Conservation (phyloP, 1,140 invertebrate species). For the Neodiprion fabricii region DNA sequence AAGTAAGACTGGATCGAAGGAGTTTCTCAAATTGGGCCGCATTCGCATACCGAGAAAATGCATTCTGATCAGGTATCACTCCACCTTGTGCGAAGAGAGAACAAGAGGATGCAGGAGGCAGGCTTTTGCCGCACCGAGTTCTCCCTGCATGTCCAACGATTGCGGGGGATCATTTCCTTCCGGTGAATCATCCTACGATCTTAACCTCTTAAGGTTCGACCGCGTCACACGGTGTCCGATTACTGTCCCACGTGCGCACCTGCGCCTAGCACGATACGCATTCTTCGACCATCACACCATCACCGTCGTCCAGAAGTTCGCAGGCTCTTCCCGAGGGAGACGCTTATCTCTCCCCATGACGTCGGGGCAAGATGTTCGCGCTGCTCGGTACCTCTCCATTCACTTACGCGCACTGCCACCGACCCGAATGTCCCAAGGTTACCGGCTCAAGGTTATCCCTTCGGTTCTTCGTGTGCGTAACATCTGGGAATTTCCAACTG, state of each 20-base stretch:
- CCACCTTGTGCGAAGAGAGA: not conserved
- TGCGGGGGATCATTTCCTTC: not conserved
- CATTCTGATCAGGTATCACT: not conserved
- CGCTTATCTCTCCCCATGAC: no score
- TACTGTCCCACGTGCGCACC: constrained; percentile 6
- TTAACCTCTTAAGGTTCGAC: constrained; percentile 23
- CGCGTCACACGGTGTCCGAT: constrained; percentile 3
- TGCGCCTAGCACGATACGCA: not conserved
- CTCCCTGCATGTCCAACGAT: not conserved
- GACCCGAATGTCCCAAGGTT: not conserved
- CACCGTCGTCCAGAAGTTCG: not conserved
- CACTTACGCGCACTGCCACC: no score
- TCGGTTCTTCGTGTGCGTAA: no score
- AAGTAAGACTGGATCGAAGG: no score
- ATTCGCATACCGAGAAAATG: not conserved
- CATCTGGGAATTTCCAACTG: not conserved
- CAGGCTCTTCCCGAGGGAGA: not conserved
- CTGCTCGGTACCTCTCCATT: no score
- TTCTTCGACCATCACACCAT: not conserved
- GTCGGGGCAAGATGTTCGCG: no score
- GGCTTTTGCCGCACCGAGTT: no score
- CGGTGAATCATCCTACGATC: constrained; percentile 39
- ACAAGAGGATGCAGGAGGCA: not conserved
- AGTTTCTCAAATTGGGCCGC: no score
- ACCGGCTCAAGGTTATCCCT: not conserved